Percentiles rank a stretch among this genome's conserved stretches.
These are phyloP conservation scores for Microchrysa polita DNA, from an alignment of 2,888 invertebrate species.

Conservation along the genomic window DNA sequence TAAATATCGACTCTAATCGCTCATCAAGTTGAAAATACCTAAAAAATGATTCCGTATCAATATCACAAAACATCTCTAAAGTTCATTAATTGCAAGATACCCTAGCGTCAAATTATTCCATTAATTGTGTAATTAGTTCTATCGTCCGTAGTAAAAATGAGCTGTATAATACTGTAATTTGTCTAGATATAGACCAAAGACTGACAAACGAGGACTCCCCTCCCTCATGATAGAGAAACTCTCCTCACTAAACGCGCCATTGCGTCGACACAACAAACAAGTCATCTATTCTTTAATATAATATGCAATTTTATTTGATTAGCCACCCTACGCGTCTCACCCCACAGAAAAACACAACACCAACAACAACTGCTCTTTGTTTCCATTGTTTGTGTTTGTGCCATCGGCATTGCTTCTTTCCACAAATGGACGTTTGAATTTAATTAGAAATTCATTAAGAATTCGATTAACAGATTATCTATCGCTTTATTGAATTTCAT, in stretches of 20 bases:
- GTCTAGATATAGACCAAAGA: neutral
- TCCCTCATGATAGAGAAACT: too few species aligned
- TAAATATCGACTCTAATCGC: too few species aligned
- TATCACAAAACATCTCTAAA: too few species aligned
- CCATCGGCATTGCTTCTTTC: constrained; percentile 3
- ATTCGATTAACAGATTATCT: constrained; percentile 44
- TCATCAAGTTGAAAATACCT: too few species aligned
- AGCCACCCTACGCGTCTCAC: neutral
- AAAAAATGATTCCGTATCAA: too few species aligned
- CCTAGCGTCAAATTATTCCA: constrained; percentile 29
- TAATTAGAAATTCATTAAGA: constrained; percentile 44
- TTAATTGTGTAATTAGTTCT: constrained; percentile 34
- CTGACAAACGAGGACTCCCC: neutral
- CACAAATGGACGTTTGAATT: constrained; percentile 36
- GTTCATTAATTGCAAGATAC: too few species aligned
- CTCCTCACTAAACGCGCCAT: neutral
- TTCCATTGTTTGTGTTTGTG: constrained; percentile 2
- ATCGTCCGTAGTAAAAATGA: neutral
- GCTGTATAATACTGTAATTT: neutral
- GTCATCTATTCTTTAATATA: neutral
- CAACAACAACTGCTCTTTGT: neutral
- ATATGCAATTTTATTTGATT: neutral
- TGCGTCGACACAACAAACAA: neutral
- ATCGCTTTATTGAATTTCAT: constrained; percentile 41
- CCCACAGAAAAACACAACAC: neutral